These are phyloP conservation scores for Perodicticus potto DNA, from an alignment of 2,797 vertebrate species.

Conservation along the genomic window DNA sequence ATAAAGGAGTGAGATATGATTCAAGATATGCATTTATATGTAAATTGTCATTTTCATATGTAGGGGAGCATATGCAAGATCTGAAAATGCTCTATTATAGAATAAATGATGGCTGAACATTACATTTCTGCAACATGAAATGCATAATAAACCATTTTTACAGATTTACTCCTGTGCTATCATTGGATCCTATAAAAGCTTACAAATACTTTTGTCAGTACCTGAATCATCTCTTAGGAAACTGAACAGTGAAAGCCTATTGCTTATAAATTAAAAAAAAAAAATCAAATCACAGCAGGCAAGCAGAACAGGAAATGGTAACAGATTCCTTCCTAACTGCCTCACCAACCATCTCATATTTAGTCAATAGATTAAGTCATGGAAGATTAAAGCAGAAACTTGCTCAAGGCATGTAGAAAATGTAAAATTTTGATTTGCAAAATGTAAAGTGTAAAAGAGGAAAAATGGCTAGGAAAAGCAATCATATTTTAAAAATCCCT, in stretches of 20 bases:
- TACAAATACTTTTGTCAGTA: conserved; percentile 73
- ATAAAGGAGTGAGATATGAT: neutral
- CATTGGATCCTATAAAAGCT: conserved; percentile 51
- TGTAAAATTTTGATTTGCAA: conserved; percentile 80
- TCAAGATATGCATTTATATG: conserved; percentile 37
- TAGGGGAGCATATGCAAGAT: neutral
- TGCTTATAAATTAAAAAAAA: conserved; percentile 72
- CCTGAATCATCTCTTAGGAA: conserved; percentile 86
- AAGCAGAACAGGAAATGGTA: conserved; percentile 80
- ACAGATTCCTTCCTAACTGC: conserved; percentile 69
- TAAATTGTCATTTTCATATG: conserved; percentile 43
- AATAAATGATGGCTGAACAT: conserved; percentile 57
- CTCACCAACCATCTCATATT: conserved; percentile 82
- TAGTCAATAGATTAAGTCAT: conserved; percentile 86
- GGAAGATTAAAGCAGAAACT: conserved; percentile 86
- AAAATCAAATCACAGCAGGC: conserved; percentile 73
- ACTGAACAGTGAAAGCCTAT: conserved; percentile 71
- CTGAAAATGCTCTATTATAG: conserved; percentile 41
- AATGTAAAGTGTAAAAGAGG: conserved; percentile 81
- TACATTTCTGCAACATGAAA: conserved; percentile 38
- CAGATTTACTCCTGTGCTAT: conserved; percentile 51
- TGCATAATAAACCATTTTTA: conserved; percentile 50
- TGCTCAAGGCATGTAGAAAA: conserved; percentile 79
- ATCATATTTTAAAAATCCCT: conserved; percentile 82
- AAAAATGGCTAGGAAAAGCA: conserved; percentile 86